Conservation (phyloP, 2,888 invertebrate species). For the Pyrrhosoma nymphula region DNA sequence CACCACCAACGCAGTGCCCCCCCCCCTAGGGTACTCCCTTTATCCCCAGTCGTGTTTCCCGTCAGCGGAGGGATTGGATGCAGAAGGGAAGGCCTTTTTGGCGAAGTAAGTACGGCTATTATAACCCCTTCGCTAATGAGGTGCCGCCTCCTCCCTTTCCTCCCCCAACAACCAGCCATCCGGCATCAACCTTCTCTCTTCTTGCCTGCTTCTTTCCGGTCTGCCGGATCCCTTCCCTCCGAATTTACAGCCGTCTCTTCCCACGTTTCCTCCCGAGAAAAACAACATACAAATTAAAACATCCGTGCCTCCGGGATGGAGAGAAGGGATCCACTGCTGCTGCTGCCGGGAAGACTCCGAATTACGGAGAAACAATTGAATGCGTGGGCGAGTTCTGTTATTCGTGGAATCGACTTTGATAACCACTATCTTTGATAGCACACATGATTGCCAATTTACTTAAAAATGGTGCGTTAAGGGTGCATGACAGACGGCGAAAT, state of each 20-base stretch:
- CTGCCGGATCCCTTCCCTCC: neutral
- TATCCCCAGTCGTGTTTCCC: conserved; percentile 5
- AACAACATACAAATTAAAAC: neutral
- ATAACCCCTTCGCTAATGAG: conserved; percentile 31
- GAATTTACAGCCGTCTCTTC: neutral
- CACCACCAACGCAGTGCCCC: neutral
- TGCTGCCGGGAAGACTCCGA: neutral
- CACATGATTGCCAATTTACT: too few species aligned
- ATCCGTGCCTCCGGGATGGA: neutral
- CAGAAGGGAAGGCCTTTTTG: neutral
- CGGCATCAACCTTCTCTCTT: neutral
- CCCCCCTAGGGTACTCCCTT: neutral
- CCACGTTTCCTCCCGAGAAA: neutral
- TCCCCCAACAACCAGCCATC: neutral
- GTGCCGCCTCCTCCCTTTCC: neutral
- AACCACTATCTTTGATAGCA: too few species aligned
- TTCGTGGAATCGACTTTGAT: too few species aligned
- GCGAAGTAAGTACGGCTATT: conserved; percentile 16
- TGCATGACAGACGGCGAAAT: too few species aligned
- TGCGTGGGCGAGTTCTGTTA: neutral
- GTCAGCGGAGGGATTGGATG: neutral
- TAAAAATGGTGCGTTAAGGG: too few species aligned
- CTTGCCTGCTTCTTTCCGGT: neutral
- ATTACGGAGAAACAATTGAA: neutral
- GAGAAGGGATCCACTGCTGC: neutral